Base-by-base conservation (phyloP, 2,888 invertebrate genomes). In the Stomorhina lunata region DNA sequence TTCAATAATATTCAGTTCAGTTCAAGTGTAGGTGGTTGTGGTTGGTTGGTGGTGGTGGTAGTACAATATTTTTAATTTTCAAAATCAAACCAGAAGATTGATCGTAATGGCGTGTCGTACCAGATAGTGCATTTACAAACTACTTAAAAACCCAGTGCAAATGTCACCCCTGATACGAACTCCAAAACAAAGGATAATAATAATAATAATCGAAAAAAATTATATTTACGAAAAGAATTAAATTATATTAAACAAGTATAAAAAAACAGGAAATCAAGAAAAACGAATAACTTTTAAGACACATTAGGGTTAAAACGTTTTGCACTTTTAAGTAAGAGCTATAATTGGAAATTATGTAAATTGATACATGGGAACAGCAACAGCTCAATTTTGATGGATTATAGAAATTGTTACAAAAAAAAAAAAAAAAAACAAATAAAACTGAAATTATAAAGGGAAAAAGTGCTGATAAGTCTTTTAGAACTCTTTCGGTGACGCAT, bases 121-220 rank as follows among this genome's bases (percentile, higher is more conserved):
- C 97, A 98, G 97, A 98, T 97, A 97, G 98, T 98, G 98, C 98
- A 98, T 98, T 98, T 98, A 98, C 98, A 98, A 94, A 93, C 93
- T 93, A 90, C 90, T 90, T 90, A 88, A 88, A 87, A 87, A 92
- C 92, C 92, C 92, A 93, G 93, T 97, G 97, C 97, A 98, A 97
- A 98, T 96, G 96, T 82, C 98, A 97, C 96, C 94, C 95, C 98
- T 98, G 98, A 97, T 96, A 98, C 97, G 97, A 94, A 95, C 95
- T 95, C 96, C 95, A 95, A 93, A 93, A 93, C 94, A 82, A 82
- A 82, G 82, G 82, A 76, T 82, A 79, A 82, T 71, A 80, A 43
- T 43, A 43, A n/a, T n/a, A n/a, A n/a, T n/a, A n/a, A n/a, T 43
- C 29, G 45, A 68, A 53, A 34, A 61, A 55, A 80, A 78, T 63